Base-by-base conservation (phyloP, 2,113 vertebrate species). In the Misgurnus anguillicaudatus region DNA sequence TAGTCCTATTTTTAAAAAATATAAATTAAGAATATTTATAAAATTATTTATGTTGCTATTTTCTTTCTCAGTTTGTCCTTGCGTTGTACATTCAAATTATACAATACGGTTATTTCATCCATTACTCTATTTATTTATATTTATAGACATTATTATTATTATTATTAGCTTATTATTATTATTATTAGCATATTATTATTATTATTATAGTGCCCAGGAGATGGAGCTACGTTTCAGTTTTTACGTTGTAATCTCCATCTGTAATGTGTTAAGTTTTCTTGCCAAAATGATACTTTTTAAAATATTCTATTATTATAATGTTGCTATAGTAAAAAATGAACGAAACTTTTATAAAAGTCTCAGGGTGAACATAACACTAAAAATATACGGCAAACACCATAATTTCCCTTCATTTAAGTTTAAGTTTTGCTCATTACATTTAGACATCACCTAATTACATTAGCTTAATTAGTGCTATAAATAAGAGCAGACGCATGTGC, bases 391-490 rank as follows among this genome's bases (percentile, higher is more conserved):
- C 48, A 55, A 13, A 38, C 69, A 6, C 53, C 11, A 58, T n/a
- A 1, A 16, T 42, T 73, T 69, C 36, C 31, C 57, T 81, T 16
- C 69, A 41, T 6, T 62, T 0, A 41, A 19, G 31, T 6, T 62
- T 0, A 41, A 19, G 31, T 57, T 75, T 42, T 60, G 24, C 42
- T 24, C 53, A 47, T 64, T 42, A 64, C 7, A 63, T 60, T 64
- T 72, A 53, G 48, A 82, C 62, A 68, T 70, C 36, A 69, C 55
- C 41, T 62, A 60, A 70, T 63, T 79, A 38, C 53, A 24, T 64
- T 78, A 64, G 61, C 77, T 65, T 83, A 80, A 79, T 77, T 72
- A 57, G 64, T 16, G 66, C 68, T 60, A 72, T 76, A 80, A 83
- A 80, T 72, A 77, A 83, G 38, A 61, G 24, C 36, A n/a, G 42